phyloP scores from a whole-genome alignment of 2,797 vertebrate species.

The Parauchenoglanis punctatus region DNA sequence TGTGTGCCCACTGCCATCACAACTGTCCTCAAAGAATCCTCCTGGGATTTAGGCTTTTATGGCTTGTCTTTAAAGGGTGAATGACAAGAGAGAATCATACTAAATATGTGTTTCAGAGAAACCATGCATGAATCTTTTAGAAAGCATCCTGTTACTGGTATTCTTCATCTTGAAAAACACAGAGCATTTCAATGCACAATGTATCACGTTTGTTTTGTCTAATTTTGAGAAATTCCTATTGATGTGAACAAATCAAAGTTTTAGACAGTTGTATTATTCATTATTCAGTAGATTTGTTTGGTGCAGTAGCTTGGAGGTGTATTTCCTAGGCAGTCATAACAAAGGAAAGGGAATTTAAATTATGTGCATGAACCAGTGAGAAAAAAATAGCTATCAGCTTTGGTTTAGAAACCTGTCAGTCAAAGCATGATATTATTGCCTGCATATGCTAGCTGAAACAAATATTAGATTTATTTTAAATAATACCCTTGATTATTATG shows the following conservation, averaged over 20 bases:
- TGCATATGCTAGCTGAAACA: background rate
- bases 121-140: background rate
- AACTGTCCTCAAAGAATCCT: slow-evolving; percentile 18
- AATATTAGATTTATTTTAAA: slow-evolving; percentile 16
- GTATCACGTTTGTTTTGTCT: background rate
- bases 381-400: background rate
- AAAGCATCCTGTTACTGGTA: background rate
- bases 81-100: background rate
- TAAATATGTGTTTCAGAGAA: background rate
- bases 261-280: background rate
- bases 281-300: background rate
- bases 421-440: slow-evolving; percentile 13
- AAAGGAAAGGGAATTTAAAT: background rate
- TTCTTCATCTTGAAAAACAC: background rate
- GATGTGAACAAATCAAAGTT: background rate
- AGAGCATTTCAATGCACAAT: background rate
- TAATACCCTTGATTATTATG: slow-evolving; percentile 3
- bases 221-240: slow-evolving; percentile 3
- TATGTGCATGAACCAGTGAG: slow-evolving; percentile 4
- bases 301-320: background rate
- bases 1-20: background rate
- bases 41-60: slow-evolving; percentile 4
- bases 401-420: slow-evolving; percentile 25
- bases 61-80: background rate
- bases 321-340: slow-evolving; percentile 5